Evolutionary conservation across 2,113 vertebrate genomes (phyloP), one percentile per base, ranked within the genome.

Genomic region (Ahaetulla prasina): DNA sequence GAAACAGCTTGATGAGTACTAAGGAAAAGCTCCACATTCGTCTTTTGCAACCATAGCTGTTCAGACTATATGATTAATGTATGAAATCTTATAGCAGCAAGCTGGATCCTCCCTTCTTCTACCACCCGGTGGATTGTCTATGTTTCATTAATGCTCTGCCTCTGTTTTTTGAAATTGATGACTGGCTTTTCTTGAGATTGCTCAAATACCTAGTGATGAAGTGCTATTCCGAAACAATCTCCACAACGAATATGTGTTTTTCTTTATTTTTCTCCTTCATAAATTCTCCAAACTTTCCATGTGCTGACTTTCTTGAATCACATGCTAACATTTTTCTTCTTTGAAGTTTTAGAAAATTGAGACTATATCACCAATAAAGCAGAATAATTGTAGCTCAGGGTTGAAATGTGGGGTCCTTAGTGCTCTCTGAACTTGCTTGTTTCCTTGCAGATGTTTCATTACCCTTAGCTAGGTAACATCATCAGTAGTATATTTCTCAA

Each of bases 151-250:
- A 30, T 16, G 0, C 18, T 43, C 20, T 39, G 88, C 68, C 1
- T 27, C 35, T 39, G 68, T 91, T 18, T 89, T 27, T 95, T 45
- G 86, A 55, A 89, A 90, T 3, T 80, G 22, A 89, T 57, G 54
- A 52, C n/a, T 90, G 39, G 35, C 9, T 91, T 47, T 91, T 49
- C 45, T 85, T 89, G 74, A 25, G 35, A 85, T 52, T 80, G 35
- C 90, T 87, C 16, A 25, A 30, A 49, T 85, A 49, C 20, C 27
- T 63, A 89, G 91, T 68, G 80, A 86, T 50, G 57, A 89, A 92
- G 86, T 94, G 43, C 11, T 92, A 92, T 93, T 93, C 80, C 53
- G 47, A 68, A n/a, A 89, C 18, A 55, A 80, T 84, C 25, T 90
- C 27, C 3, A 45, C 20, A 25, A n/a, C 7, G 50, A 43, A 49